A percentile compares a stretch with the other conserved stretches of the same genome.
These are phyloP conservation scores for Choloepus didactylus DNA, from an alignment of 2,797 vertebrate species.

Conservation along the genomic window DNA sequence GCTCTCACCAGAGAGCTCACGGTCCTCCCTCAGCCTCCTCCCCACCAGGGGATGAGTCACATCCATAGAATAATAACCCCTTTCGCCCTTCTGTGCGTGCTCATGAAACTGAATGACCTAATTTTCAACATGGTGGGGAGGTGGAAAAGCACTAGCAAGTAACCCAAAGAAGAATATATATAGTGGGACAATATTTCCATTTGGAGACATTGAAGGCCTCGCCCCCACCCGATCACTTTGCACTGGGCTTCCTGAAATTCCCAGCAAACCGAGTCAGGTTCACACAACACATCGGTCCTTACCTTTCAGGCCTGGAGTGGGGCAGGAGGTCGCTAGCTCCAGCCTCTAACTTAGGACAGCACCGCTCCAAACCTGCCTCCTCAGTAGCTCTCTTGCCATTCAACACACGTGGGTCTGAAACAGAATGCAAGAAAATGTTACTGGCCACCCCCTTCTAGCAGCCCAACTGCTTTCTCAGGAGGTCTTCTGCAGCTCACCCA, in stretches of 20 bases:
- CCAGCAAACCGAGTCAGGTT: not conserved
- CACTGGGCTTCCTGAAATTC: conserved; percentile 41
- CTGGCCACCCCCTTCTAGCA: not conserved
- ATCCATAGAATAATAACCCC: not conserved
- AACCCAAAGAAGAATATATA: conserved; percentile 6
- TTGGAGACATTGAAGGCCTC: conserved; percentile 52
- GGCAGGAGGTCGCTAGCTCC: not conserved
- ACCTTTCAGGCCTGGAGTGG: not conserved
- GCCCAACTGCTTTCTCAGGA: not conserved
- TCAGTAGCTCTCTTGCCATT: not conserved
- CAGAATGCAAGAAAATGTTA: not conserved
- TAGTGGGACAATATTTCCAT: conserved; percentile 13
- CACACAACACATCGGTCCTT: not conserved
- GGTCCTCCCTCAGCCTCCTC: not conserved
- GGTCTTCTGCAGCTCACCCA: conserved; percentile 5
- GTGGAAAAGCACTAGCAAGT: not conserved
- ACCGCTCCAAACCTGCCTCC: not conserved
- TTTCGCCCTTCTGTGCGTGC: not conserved
- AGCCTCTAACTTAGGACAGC: not conserved
- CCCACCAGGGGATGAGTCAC: not conserved
- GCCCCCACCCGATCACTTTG: not conserved
- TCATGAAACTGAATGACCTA: not conserved
- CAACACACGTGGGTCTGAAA: not conserved
- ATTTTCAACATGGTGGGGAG: conserved; percentile 15
- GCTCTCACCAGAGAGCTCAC: not conserved